Base-by-base conservation (phyloP, 2,797 vertebrate species). In the Valencia hispanica region DNA sequence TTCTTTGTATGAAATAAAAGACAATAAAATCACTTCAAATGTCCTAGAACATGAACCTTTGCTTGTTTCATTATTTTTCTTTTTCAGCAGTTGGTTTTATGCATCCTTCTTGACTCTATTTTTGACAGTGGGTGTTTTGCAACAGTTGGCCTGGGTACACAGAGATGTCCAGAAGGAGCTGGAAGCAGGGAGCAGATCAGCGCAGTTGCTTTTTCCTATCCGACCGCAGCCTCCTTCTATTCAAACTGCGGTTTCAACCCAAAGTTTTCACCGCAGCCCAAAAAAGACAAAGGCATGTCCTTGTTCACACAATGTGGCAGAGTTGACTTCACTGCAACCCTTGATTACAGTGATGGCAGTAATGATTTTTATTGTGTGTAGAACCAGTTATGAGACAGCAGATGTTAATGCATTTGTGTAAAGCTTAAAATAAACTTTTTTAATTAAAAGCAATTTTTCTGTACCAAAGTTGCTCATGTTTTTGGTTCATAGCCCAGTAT, bases 1-100 rank as follows among this genome's bases (percentile, higher is more conserved):
- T 92, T 91, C 88, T 96, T 95, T 95, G 89, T 95, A 95, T 85
- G 88, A 92, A 87, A 90, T 91, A 87, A 91, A n/a, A 88, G 79
- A 86, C 78, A 84, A 91, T 87, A 89, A 93, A 92, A 91, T 68
- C 2, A 84, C 65, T 80, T 88, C 43, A 92, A 93, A 88, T 6
- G 32, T 5, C 53, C 82, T 87, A 17, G 70, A 81, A 84, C 83
- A 39, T 9, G 57, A 47, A 50, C 47, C n/a, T 27, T 20, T 63
- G 34, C 10, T 47, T 65, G 70, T 25, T 17, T 53, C 2, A 20
- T 48, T 9, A 63, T 70, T 34, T 17, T 9, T 55, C 2, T 3
- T 27, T 25, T 32, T 22, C 0, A 6, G 2, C 14, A 27, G 70
- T 68, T 63, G 36, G 41, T 27, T 87, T 85, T 79, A 47, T 81